Evolutionary conservation across 2,797 vertebrate genomes (phyloP).

Genomic region (Chaenodraco wilsoni): DNA sequence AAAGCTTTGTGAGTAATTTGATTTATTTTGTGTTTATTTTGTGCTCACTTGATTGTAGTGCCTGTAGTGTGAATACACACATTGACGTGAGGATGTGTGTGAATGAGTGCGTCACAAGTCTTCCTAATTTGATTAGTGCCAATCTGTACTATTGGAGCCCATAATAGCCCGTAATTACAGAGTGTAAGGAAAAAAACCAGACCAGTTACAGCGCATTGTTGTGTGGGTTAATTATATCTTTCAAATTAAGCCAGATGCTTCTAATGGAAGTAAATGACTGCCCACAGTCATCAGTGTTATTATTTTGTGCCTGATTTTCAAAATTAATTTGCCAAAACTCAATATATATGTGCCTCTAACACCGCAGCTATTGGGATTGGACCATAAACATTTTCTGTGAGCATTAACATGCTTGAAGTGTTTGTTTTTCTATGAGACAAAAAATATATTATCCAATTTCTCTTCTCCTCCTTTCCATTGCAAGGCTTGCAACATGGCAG

Average conservation of each 20-base stretch:
- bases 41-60: not conserved
- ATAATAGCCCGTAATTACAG: conserved; percentile 49
- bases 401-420: not conserved
- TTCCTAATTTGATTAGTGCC: conserved; percentile 51
- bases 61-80: not conserved
- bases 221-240: conserved; percentile 27
- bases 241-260: conserved; percentile 24
- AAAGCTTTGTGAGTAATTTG: conserved; percentile 25
- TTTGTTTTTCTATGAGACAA: not conserved
- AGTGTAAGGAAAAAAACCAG: conserved; percentile 19
- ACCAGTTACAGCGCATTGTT: conserved; percentile 24
- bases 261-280: conserved; percentile 20
- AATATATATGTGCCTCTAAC: not conserved
- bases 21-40: conserved; percentile 1
- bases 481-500: not conserved
- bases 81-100: conserved; percentile 7
- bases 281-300: conserved; percentile 12
- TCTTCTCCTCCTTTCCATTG: not conserved
- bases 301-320: not conserved
- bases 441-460: not conserved
- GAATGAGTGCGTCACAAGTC: conserved; percentile 22
- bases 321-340: not conserved
- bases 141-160: conserved; percentile 17
- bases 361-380: not conserved
- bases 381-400: not conserved